Percentiles rank a stretch among this genome's conserved stretches.
Evolutionary conservation across 2,797 vertebrate genomes (phyloP).

Genomic region (Lacerta viridis): DNA sequence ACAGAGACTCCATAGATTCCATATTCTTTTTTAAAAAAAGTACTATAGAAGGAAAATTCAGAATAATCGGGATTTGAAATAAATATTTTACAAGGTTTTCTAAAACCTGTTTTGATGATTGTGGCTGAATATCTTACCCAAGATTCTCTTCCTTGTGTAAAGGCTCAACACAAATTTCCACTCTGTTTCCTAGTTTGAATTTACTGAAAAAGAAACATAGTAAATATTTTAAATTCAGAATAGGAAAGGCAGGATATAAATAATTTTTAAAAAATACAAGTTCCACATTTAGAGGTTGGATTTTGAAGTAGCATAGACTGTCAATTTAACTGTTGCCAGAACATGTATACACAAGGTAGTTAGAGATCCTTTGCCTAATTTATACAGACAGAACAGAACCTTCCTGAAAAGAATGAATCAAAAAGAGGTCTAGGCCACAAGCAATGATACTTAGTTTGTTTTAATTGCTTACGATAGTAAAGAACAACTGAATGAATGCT

Average conservation of each 20-base stretch:
- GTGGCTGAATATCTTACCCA: constrained; percentile 80
- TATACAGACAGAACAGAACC: background rate
- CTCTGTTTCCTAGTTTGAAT: constrained; percentile 84
- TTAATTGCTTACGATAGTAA: background rate
- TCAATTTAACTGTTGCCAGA: background rate
- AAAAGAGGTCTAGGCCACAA: background rate
- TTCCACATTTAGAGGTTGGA: background rate
- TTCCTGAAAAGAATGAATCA: background rate
- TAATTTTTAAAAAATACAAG: background rate
- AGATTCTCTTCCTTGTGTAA: constrained; percentile 89
- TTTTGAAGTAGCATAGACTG: constrained; percentile 1
- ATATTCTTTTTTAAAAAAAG: background rate
- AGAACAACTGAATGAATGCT: background rate
- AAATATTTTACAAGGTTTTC: background rate
- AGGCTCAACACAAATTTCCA: constrained; percentile 88
- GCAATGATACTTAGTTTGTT: background rate
- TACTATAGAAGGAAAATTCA: background rate
- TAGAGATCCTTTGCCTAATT: background rate
- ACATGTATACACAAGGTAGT: background rate
- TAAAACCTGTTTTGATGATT: background rate
- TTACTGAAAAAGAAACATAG: constrained; percentile 82
- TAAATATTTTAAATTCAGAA: background rate
- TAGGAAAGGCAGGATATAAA: background rate
- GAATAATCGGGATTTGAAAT: background rate
- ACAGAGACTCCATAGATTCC: background rate